These are phyloP conservation scores for Mormyrus proboscirostris DNA, from an alignment of 2,797 vertebrate species.

Conservation along the genomic window DNA sequence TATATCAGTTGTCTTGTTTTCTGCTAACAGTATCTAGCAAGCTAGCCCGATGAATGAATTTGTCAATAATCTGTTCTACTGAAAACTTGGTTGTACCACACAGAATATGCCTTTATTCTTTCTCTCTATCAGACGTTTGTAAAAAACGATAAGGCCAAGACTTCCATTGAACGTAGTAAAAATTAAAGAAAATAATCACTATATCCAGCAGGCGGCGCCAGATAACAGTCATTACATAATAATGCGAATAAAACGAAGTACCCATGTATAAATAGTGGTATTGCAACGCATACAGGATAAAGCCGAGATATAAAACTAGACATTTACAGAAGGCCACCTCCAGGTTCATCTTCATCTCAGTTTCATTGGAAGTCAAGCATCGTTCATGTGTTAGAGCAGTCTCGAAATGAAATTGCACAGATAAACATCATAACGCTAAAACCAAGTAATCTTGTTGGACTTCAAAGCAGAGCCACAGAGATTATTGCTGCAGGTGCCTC, in stretches of 20 bases:
- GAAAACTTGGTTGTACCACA: background rate
- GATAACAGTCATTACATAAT: slow-evolving; percentile 15
- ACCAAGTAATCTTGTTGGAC: slow-evolving; percentile 56
- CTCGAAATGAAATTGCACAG: background rate
- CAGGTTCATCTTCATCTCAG: background rate
- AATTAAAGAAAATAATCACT: background rate
- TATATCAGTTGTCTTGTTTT: background rate
- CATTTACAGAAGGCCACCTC: background rate
- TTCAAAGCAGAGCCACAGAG: slow-evolving; percentile 64
- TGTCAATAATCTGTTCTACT: background rate
- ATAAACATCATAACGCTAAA: slow-evolving; percentile 33
- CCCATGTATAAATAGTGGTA: background rate
- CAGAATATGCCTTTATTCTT: background rate
- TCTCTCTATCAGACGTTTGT: background rate
- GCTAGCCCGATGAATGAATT: background rate
- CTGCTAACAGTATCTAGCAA: background rate
- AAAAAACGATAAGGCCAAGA: background rate
- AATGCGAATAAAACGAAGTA: background rate
- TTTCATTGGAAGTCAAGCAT: background rate
- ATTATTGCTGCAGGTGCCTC: slow-evolving; percentile 72
- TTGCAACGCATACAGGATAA: background rate
- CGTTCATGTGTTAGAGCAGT: background rate
- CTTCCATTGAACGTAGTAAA: slow-evolving; percentile 32
- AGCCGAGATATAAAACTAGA: background rate
- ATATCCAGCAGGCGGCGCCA: slow-evolving; percentile 17